These are phyloP conservation scores for Chelidonichthys spinosus DNA, from an alignment of 2,797 vertebrate species.

Conservation along the genomic window DNA sequence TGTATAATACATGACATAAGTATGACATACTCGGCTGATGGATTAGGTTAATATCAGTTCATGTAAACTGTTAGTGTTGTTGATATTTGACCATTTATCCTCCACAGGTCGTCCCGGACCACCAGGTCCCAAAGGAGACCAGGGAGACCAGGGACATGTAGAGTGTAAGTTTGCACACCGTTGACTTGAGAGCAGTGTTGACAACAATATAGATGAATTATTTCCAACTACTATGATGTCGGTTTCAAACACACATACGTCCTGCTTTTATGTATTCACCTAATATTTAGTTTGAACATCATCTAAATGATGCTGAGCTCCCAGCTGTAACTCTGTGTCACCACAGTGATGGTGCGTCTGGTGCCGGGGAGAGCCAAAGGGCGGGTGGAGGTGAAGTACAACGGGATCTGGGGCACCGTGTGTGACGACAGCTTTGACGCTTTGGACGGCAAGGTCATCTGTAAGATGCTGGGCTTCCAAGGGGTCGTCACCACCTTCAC, in stretches of 20 bases:
- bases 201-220: not conserved
- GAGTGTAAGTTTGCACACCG: constrained; percentile 30
- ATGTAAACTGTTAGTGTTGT: not conserved
- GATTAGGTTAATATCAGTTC: not conserved
- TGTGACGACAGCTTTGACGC: constrained; percentile 86
- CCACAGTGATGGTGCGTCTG: constrained; percentile 60
- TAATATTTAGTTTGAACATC: no score
- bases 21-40: not conserved
- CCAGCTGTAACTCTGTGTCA: constrained; percentile 6
- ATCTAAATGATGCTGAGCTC: not conserved
- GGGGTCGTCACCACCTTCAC: fast-evolving
- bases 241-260: not conserved
- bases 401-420: constrained; percentile 87
- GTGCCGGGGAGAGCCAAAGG: constrained; percentile 66
- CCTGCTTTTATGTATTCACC: no score
- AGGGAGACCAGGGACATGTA: not conserved
- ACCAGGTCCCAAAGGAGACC: constrained; percentile 54
- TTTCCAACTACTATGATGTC: not conserved
- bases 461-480: constrained; percentile 87
- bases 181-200: constrained; percentile 1
- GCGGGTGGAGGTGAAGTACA: constrained; percentile 85
- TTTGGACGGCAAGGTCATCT: constrained; percentile 83
- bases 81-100: not conserved
- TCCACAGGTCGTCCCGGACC: constrained; percentile 44
- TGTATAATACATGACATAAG: no score